A percentile compares a stretch with the other conserved stretches of the same genome.
These are phyloP conservation scores for Rallus limicola DNA, from an alignment of 2,113 vertebrate genomes.

Conservation along the genomic window DNA sequence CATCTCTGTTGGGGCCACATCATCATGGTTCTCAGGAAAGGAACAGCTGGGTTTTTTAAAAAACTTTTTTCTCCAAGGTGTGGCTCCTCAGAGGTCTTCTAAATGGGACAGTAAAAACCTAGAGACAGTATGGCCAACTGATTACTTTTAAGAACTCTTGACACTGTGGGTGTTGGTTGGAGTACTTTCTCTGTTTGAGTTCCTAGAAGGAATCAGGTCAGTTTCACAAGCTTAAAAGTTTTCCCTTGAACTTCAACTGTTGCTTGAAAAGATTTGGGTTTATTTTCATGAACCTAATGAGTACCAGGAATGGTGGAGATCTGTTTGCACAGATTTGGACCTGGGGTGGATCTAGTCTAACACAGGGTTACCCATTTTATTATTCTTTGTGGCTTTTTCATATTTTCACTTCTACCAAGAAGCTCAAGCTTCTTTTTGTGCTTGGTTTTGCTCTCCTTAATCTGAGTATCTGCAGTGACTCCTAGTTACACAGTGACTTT, in stretches of 20 bases:
- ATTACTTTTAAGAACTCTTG: not conserved
- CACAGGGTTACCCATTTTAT: not conserved
- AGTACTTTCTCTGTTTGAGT: not conserved
- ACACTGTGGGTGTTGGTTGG: not conserved
- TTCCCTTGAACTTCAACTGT: not conserved
- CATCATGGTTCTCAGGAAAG: not conserved
- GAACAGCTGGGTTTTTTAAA: not conserved
- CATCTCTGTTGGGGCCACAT: not conserved
- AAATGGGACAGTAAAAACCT: not conserved
- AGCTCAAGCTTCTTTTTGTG: constrained; percentile 9
- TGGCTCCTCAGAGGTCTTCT: not conserved
- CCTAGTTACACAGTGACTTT: constrained; percentile 30
- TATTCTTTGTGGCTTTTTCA: constrained; percentile 15
- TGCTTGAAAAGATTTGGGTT: not conserved
- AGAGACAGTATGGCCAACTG: not conserved
- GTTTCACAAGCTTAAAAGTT: not conserved
- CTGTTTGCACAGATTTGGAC: not conserved
- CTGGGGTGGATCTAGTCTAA: not conserved
- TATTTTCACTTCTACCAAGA: constrained; percentile 22
- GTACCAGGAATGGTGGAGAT: not conserved
- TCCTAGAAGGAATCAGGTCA: not conserved
- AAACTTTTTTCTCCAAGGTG: not conserved
- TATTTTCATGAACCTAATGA: not conserved
- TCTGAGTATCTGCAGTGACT: not conserved
- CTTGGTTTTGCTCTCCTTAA: not conserved